These are phyloP conservation scores for Halichondria panicea DNA, from an alignment of 37 sponge, comb jelly and placozoan species.

Conservation along the genomic window DNA sequence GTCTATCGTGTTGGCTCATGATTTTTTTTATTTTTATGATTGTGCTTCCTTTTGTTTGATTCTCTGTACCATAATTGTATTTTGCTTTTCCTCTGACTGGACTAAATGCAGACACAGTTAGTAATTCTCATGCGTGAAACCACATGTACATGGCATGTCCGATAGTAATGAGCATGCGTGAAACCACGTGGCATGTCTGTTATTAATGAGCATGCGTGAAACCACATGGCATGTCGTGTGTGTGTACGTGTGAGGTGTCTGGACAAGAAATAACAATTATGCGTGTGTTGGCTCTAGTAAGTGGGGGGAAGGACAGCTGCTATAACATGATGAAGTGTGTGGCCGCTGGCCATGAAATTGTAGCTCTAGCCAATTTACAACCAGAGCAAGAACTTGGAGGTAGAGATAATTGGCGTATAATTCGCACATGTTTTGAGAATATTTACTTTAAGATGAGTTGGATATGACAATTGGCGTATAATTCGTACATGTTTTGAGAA, in stretches of 20 bases:
- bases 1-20: not conserved
- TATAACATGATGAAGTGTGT: conserved; percentile 96
- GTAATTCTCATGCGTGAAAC: too few species aligned
- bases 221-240: not conserved
- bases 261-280: not conserved
- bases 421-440: not conserved
- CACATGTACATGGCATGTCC: too few species aligned
- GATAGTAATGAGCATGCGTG: conserved; percentile 6
- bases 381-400: conserved; percentile 41
- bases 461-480: not conserved
- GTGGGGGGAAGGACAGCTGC: conserved; percentile 99
- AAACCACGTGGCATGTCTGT: not conserved
- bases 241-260: not conserved
- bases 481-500: not conserved
- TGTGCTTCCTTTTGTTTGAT: too few species aligned
- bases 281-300: conserved; percentile 13
- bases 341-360: conserved; percentile 81
- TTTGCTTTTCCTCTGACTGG: too few species aligned
- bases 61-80: too few species aligned
- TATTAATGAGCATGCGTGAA: not conserved
- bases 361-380: conserved; percentile 90
- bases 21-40: not conserved
- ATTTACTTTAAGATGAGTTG: conserved; percentile 63
- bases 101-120: too few species aligned
- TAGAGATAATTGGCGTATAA: not conserved